phyloP scores from a whole-genome alignment of 2,797 vertebrate genomes.

The Tachyglossus aculeatus region DNA sequence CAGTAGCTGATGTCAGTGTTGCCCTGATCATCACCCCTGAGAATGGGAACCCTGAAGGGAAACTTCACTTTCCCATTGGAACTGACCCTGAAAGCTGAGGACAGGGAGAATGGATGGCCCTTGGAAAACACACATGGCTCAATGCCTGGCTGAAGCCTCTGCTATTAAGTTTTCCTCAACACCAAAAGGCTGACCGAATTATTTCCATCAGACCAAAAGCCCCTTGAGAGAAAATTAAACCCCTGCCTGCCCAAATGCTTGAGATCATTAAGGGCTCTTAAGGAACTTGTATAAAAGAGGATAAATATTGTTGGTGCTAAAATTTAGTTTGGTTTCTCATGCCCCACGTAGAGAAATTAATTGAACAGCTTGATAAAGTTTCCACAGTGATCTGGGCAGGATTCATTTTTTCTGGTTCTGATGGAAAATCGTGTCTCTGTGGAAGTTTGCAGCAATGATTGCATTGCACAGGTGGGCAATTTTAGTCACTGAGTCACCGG shows the following conservation, averaged over 20 bases:
- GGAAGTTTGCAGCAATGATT: background rate
- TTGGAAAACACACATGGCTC: too few species aligned
- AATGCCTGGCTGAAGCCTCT: too few species aligned
- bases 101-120: too few species aligned
- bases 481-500: background rate
- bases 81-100: too few species aligned
- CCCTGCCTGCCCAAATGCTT: background rate
- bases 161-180: too few species aligned
- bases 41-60: too few species aligned
- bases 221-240: too few species aligned
- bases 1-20: too few species aligned
- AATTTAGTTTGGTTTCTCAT: slow-evolving; percentile 1
- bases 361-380: slow-evolving; percentile 3
- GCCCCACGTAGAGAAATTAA: background rate
- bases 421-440: slow-evolving; percentile 9
- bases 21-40: too few species aligned
- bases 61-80: too few species aligned
- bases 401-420: background rate
- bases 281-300: background rate
- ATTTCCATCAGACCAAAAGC: too few species aligned
- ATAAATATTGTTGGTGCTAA: background rate
- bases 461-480: background rate
- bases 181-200: too few species aligned
- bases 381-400: background rate
- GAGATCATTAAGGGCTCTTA: background rate